phyloP scores from a whole-genome alignment of 1,140 invertebrate genomes.

The Carcinoscorpius rotundicauda region DNA sequence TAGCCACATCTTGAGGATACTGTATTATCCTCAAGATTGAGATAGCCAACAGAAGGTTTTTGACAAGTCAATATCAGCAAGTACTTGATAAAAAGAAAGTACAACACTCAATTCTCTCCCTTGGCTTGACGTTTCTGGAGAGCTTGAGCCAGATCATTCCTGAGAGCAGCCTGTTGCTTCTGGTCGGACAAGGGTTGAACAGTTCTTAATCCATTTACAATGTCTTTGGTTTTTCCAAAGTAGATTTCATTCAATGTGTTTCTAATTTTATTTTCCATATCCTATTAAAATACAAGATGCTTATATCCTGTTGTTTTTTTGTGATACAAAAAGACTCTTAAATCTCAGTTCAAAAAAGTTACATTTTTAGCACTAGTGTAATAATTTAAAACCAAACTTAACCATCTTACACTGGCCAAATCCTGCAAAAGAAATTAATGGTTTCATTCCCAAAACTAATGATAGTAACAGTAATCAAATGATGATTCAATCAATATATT shows the following conservation, averaged over 20 bases:
- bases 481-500: no score
- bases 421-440: no score
- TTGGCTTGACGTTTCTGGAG: constrained; percentile 60
- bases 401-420: neutral
- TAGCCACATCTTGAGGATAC: no score
- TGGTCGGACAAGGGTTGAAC: constrained; percentile 71
- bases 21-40: no score
- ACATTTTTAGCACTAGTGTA: neutral
- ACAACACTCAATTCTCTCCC: constrained; percentile 22
- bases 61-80: no score
- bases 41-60: no score
- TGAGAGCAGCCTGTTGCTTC: constrained; percentile 63
- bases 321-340: neutral
- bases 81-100: no score
- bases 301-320: neutral
- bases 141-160: constrained; percentile 67
- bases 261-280: constrained; percentile 99
- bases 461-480: no score
- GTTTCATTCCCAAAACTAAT: no score
- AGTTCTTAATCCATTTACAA: constrained; percentile 92
- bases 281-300: constrained; percentile 52
- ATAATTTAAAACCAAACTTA: neutral
- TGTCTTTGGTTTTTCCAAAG: constrained; percentile 98
- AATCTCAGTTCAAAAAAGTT: constrained; percentile 1
- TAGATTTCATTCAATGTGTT: constrained; percentile 98